Evolutionary conservation across 1,140 invertebrate genomes (phyloP).

Genomic region (Euglossa dilemma): DNA sequence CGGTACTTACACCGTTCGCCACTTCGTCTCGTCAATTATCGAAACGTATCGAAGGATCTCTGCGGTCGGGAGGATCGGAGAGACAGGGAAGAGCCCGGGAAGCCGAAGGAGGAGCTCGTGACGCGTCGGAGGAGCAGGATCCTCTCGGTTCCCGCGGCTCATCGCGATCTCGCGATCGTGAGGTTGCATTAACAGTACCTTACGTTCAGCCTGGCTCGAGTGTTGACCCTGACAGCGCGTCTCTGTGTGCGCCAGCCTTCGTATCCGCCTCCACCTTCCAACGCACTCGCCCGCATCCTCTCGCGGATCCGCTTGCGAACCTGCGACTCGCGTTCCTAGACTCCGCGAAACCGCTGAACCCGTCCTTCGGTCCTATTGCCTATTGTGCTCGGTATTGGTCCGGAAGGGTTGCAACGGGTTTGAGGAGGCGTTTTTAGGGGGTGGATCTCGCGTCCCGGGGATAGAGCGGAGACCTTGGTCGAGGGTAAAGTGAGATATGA

Average conservation of each 20-base stretch:
- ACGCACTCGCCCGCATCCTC: slow-evolving; percentile 31
- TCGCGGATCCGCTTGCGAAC: neutral
- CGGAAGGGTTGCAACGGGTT: neutral
- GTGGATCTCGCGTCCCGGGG: neutral
- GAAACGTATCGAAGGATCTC: slow-evolving; percentile 38
- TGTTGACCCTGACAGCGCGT: slow-evolving; percentile 60
- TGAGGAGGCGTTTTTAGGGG: neutral
- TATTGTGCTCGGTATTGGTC: too few species aligned
- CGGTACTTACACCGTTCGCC: slow-evolving; percentile 7
- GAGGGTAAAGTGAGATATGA: slow-evolving; percentile 24
- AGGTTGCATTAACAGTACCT: slow-evolving; percentile 74
- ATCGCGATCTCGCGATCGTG: slow-evolving; percentile 72
- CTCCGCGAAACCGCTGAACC: too few species aligned
- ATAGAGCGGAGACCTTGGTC: neutral
- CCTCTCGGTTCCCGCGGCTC: slow-evolving; percentile 55
- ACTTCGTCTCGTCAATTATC: slow-evolving; percentile 27
- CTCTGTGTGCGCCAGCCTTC: slow-evolving; percentile 10
- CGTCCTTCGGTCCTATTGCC: too few species aligned
- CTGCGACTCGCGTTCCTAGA: neutral
- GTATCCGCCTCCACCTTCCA: slow-evolving; percentile 29
- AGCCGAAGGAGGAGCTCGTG: slow-evolving; percentile 57
- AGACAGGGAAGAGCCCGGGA: neutral
- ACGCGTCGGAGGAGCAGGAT: slow-evolving; percentile 58
- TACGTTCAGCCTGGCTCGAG: slow-evolving; percentile 50
- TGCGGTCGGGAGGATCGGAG: neutral